phyloP scores from a whole-genome alignment of 2,113 vertebrate genomes.

The Phoenicopterus ruber region DNA sequence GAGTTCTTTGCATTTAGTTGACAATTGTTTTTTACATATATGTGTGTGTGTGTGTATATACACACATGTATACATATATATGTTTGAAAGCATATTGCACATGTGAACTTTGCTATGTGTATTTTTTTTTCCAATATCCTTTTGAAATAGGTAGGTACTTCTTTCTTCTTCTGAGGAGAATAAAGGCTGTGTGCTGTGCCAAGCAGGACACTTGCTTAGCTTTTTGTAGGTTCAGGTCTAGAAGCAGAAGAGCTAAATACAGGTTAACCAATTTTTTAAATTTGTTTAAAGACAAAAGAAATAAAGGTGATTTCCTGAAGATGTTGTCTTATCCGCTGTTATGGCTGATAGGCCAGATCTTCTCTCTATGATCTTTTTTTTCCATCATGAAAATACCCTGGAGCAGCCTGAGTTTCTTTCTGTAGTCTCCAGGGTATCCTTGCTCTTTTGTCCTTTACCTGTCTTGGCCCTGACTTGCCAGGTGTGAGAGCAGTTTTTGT shows the following conservation, averaged over 20 bases:
- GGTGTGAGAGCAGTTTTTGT: background rate
- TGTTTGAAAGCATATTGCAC: background rate
- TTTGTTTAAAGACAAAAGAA: background rate
- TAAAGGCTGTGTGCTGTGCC: background rate
- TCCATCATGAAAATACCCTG: background rate
- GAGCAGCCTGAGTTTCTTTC: background rate
- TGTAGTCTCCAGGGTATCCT: background rate
- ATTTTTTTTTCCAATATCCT: background rate
- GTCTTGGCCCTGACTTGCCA: background rate
- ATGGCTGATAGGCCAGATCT: background rate
- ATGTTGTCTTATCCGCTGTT: background rate
- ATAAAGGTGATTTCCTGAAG: background rate
- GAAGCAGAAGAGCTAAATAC: background rate
- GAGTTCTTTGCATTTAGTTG: background rate
- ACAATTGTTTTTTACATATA: background rate
- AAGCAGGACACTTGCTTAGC: background rate
- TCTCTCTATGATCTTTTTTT: background rate
- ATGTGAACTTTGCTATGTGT: background rate
- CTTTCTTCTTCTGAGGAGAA: background rate
- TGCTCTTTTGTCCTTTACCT: background rate
- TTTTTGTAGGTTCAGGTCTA: background rate
- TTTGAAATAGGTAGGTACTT: background rate
- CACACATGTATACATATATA: background rate
- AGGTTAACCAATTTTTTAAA: background rate
- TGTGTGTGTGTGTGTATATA: fast-evolving